phyloP scores from a whole-genome alignment of 2,797 vertebrate genomes.

The Alcedo quadribrachys region DNA sequence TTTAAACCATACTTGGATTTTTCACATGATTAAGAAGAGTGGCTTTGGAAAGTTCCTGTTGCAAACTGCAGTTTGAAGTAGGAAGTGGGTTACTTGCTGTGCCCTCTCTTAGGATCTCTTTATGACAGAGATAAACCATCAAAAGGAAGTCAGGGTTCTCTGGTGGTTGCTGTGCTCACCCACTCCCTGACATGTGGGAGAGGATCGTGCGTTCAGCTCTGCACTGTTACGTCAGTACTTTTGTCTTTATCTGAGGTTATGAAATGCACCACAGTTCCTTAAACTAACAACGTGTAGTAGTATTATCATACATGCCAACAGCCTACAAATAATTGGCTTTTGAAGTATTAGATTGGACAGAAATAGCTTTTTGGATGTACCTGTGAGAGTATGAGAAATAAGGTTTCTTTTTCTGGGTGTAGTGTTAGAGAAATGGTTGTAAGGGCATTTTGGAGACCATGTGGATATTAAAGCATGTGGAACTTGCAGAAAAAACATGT shows the following conservation, averaged over 20 bases:
- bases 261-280: constrained; percentile 23
- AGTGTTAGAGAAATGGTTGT: neutral
- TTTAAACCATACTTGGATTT: neutral
- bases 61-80: neutral
- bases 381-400: neutral
- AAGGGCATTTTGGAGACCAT: neutral
- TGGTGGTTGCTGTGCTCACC: neutral
- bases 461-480: neutral
- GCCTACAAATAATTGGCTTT: neutral
- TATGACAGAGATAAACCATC: constrained; percentile 12
- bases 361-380: neutral
- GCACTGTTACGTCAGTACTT: constrained; percentile 31
- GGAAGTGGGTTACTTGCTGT: constrained; percentile 38
- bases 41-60: constrained; percentile 25
- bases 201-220: neutral
- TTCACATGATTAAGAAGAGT: neutral
- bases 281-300: neutral
- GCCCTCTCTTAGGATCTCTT: neutral
- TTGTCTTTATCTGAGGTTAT: constrained; percentile 11
- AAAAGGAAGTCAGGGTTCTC: constrained; percentile 46
- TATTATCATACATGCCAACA: neutral
- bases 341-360: neutral
- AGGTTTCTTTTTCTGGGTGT: neutral
- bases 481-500: neutral
- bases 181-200: neutral